Evolutionary conservation across 2,113 vertebrate species (phyloP).

Genomic region (Hemicordylus capensis): DNA sequence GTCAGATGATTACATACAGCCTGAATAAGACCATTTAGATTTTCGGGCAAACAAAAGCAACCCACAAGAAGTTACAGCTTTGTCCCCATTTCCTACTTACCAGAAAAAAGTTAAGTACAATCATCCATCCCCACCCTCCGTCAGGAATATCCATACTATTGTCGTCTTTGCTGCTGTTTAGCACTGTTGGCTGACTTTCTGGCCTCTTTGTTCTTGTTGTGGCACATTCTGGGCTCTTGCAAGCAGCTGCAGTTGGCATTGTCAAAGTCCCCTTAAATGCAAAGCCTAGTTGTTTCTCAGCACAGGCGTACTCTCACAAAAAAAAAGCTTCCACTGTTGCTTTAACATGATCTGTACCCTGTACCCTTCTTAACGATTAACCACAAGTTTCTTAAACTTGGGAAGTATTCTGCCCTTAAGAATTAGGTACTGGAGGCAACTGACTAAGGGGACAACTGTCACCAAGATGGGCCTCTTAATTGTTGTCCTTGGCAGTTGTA

Average conservation of each 20-base stretch:
- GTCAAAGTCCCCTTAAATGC: neutral
- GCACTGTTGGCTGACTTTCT: conserved; percentile 50
- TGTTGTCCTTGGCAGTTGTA: too few species aligned
- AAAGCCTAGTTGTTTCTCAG: neutral
- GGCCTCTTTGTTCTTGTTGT: conserved; percentile 14
- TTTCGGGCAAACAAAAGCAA: neutral
- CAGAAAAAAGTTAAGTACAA: conserved; percentile 94
- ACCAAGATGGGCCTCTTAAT: neutral
- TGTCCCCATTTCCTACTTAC: conserved; percentile 65
- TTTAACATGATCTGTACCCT: neutral
- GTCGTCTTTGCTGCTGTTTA: conserved; percentile 24
- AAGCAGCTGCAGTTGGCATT: accelerated
- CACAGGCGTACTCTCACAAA: neutral
- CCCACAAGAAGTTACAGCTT: accelerated
- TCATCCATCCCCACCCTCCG: conserved; percentile 89
- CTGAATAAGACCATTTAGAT: neutral
- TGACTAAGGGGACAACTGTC: neutral
- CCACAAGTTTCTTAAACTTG: neutral
- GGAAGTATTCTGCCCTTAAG: neutral
- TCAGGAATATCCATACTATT: conserved; percentile 75
- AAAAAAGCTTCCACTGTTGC: neutral
- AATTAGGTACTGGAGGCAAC: too few species aligned
- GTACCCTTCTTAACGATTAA: neutral
- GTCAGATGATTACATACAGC: neutral
- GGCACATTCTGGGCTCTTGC: neutral